phyloP scores from a whole-genome alignment of 2,113 vertebrate genomes.

The Odobenus rosmarus region DNA sequence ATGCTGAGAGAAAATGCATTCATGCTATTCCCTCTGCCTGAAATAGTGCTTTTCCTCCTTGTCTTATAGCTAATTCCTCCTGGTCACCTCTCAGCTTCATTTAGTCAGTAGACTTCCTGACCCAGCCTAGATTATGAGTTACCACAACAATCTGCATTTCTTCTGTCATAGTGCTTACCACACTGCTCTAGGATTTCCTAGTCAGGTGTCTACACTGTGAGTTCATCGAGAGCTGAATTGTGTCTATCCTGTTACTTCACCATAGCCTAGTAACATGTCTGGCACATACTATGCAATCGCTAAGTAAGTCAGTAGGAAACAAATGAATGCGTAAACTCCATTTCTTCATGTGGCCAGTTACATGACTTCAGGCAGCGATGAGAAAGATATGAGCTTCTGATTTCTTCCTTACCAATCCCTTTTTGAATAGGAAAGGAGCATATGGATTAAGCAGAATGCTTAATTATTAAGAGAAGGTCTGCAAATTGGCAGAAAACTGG shows the following conservation, averaged over 20 bases:
- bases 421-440: not conserved
- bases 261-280: not conserved
- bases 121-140: not conserved
- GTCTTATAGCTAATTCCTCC: not conserved
- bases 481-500: not conserved
- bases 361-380: not conserved
- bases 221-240: not conserved
- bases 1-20: not conserved
- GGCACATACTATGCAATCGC: not conserved
- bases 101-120: slow-evolving; percentile 30
- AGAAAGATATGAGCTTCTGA: not conserved
- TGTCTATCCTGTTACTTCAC: not conserved
- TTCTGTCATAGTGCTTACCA: not conserved
- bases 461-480: not conserved
- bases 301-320: not conserved
- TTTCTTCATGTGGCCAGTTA: not conserved
- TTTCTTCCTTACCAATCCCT: not conserved
- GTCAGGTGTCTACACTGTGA: not conserved
- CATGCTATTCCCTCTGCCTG: not conserved
- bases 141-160: not conserved
- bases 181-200: slow-evolving; percentile 8
- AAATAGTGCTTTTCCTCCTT: not conserved
- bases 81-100: slow-evolving; percentile 10
- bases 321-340: not conserved
- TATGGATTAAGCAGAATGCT: not conserved